Evolutionary conservation across 1,140 invertebrate genomes (phyloP), one percentile per base, ranked within the genome.

Genomic region (Papilio glaucus): DNA sequence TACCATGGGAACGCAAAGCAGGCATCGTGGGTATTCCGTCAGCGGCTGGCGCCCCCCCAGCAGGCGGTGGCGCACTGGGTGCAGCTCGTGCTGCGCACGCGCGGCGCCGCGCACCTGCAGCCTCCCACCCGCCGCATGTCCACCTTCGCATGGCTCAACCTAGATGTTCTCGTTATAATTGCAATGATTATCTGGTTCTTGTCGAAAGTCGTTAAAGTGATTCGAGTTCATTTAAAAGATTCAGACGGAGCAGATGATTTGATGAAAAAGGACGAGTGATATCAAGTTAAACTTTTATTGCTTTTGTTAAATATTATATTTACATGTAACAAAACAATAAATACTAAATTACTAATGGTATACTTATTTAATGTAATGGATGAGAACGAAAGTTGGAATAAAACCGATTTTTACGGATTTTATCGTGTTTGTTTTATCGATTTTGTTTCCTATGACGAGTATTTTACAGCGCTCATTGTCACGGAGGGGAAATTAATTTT

Each of bases 11-110:
- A 79, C 12, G 75, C 80, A 0, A 76, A 84, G 49, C 9, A 71
- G 24, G 70, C 77, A 0, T 80, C 83, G 6, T 21, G 13, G 0
- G 73, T 87, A 6, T 83, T 85, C 61, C 80, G 78, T 6, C 72
- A 78, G 61, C 78, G 77, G 0, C 69, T 82, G 0, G 72, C 77
- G 4, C 69, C 79, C 4, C 85, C 84, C 0, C 63, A 72, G 18
- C 68, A 79, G 33, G 77, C 88, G 41, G 38, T 91, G 38, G 69
- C 74, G 5, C 80, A 88, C 57, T 86, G 82, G 80, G 26, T 83
- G 5, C 72, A 86, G 49, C 63, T 82, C 49, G 79, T 84, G 33
- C 71, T 84, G 26, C 33, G 73, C 0, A 84, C 85, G 0, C 45
- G 75, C 7, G 87, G 87, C 37, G 88, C 85, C 3, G 6, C 26